These are phyloP conservation scores for Ptychadena robeensis DNA, from an alignment of 2,797 vertebrate genomes.

Conservation along the genomic window DNA sequence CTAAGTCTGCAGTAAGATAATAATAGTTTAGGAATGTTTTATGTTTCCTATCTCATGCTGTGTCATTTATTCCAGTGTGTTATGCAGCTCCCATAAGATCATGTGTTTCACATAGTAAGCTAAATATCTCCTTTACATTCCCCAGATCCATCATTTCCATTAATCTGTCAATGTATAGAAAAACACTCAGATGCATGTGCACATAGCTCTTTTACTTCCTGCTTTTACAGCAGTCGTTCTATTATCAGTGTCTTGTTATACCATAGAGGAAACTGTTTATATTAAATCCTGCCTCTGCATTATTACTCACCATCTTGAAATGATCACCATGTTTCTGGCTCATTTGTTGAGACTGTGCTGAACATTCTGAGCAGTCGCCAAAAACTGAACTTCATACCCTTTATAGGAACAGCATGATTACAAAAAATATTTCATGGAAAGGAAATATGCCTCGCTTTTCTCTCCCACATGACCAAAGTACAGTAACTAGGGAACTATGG, in stretches of 20 bases:
- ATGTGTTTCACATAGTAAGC: slow-evolving; percentile 29
- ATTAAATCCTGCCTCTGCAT: not conserved
- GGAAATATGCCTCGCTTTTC: too few species aligned
- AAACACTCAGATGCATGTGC: slow-evolving; percentile 35
- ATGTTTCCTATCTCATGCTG: slow-evolving; percentile 42
- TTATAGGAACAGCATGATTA: not conserved
- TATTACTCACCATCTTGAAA: slow-evolving; percentile 1
- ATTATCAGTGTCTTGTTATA: slow-evolving; percentile 9
- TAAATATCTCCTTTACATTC: slow-evolving; percentile 51
- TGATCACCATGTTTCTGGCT: slow-evolving; percentile 4
- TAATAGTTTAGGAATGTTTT: slow-evolving; percentile 46
- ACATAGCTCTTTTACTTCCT: slow-evolving; percentile 45
- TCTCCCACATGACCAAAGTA: not conserved
- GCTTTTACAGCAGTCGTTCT: not conserved
- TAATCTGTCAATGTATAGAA: slow-evolving; percentile 54
- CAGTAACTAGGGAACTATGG: not conserved
- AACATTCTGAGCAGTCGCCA: not conserved
- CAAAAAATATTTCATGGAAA: not conserved
- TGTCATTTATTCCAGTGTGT: slow-evolving; percentile 34
- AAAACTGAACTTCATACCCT: not conserved
- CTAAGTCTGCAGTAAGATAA: slow-evolving; percentile 35
- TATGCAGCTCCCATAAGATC: slow-evolving; percentile 41
- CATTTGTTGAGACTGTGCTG: slow-evolving; percentile 13
- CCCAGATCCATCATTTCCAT: slow-evolving; percentile 55
- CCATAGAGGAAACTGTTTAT: not conserved